Percentiles rank a stretch among this genome's conserved stretches.
Conservation (phyloP, 2,888 invertebrate species). For the Tortrix viridana region DNA sequence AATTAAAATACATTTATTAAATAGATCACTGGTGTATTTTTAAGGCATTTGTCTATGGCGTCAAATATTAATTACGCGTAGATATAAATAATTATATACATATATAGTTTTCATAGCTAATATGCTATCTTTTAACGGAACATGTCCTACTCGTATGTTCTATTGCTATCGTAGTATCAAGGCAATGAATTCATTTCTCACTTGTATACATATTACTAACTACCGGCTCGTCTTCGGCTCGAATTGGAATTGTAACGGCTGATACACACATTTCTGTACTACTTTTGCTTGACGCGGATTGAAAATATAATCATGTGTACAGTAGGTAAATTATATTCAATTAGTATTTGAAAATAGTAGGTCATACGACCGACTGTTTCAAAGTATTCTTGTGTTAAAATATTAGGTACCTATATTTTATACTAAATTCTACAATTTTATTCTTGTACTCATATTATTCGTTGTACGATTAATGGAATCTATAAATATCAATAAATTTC, state of each 20-base stretch:
- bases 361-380: not conserved
- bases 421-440: not conserved
- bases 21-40: conserved; percentile 52
- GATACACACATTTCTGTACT: too few relatives aligned
- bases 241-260: too few relatives aligned
- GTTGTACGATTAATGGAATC: conserved; percentile 28
- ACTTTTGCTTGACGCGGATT: too few relatives aligned
- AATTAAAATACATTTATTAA: conserved; percentile 37
- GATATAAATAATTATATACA: conserved; percentile 11
- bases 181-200: conserved; percentile 34
- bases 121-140: conserved; percentile 6
- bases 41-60: conserved; percentile 56
- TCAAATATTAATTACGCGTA: conserved; percentile 32
- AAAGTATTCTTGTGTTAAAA: conserved; percentile 20
- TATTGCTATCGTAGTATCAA: conserved; percentile 40
- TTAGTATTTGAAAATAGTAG: too few relatives aligned
- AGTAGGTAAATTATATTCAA: too few relatives aligned
- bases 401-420: conserved; percentile 5
- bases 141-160: not conserved
- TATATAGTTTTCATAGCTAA: conserved; percentile 8
- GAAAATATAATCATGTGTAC: too few relatives aligned
- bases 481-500: conserved; percentile 14
- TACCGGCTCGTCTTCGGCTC: not conserved
- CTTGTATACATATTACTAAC: conserved; percentile 6
- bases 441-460: conserved; percentile 35